phyloP scores from a whole-genome alignment of 2,113 vertebrate genomes.

The Odocoileus hemionus region DNA sequence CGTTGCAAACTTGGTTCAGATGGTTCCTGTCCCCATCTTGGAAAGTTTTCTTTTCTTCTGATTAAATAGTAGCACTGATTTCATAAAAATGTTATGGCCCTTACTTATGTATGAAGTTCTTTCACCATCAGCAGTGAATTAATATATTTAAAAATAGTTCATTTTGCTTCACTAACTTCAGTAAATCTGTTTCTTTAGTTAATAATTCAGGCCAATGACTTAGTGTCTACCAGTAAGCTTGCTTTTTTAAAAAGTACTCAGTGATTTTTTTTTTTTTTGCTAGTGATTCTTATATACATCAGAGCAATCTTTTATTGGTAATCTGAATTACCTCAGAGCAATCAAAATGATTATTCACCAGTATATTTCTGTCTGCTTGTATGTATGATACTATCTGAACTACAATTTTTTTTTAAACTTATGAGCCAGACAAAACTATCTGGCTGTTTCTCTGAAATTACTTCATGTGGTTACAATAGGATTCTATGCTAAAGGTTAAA shows the following conservation, averaged over 20 bases:
- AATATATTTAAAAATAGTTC: slow-evolving; percentile 17
- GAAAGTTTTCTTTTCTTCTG: background rate
- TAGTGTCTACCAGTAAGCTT: background rate
- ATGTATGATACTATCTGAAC: background rate
- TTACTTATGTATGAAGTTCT: background rate
- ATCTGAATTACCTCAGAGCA: background rate
- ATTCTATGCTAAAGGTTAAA: background rate
- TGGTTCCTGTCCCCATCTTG: background rate
- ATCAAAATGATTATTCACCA: slow-evolving; percentile 4
- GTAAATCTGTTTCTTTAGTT: background rate
- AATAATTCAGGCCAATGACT: background rate
- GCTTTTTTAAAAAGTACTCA: slow-evolving; percentile 1
- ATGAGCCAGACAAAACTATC: background rate
- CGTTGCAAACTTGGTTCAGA: background rate
- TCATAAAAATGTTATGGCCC: background rate
- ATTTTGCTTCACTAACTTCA: slow-evolving; percentile 12
- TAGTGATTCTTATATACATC: background rate
- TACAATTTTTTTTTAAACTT: background rate
- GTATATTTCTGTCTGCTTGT: background rate
- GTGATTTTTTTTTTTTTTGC: background rate
- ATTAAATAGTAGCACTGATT: background rate
- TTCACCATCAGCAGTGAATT: background rate
- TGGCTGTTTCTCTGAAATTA: background rate
- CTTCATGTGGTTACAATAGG: background rate
- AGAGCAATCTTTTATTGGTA: background rate